Percentiles rank a stretch among this genome's conserved stretches.
phyloP scores from a whole-genome alignment of 1,140 invertebrate species.

The Aphelenchoides besseyi region DNA sequence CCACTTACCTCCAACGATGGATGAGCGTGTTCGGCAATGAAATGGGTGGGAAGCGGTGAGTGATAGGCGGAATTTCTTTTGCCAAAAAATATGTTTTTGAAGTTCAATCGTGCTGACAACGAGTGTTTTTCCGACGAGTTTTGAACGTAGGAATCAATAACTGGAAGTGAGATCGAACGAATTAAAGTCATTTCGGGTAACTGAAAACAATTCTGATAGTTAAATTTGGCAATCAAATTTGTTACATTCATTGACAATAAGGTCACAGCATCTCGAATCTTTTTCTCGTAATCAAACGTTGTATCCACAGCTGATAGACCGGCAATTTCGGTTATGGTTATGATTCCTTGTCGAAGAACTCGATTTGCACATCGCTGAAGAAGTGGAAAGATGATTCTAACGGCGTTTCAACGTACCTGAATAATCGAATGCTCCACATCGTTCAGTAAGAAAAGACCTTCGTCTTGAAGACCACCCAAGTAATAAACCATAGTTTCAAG shows the following conservation, averaged over 20 bases:
- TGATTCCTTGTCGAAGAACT: conserved; percentile 44
- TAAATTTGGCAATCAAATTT: not conserved
- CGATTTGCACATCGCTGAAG: conserved; percentile 48
- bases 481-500: conserved; percentile 57
- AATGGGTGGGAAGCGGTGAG: conserved; percentile 51
- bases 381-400: not conserved
- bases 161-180: conserved; percentile 36
- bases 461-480: conserved; percentile 50
- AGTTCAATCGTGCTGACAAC: not conserved
- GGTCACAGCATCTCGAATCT: conserved; percentile 43
- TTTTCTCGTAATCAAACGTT: conserved; percentile 39
- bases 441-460: conserved; percentile 46
- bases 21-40: conserved; percentile 61
- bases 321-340: conserved; percentile 45
- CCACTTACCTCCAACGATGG: conserved; percentile 48
- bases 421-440: conserved; percentile 58
- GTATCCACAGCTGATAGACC: conserved; percentile 32
- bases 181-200: conserved; percentile 44
- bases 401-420: conserved; percentile 45
- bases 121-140: not conserved
- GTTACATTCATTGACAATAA: conserved; percentile 46
- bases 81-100: not conserved
- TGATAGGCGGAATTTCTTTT: conserved; percentile 28
- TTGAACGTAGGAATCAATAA: conserved; percentile 42
- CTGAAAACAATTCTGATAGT: conserved; percentile 13